These are phyloP conservation scores for Nomada fabriciana DNA, from an alignment of 2,888 invertebrate genomes.

Conservation along the genomic window DNA sequence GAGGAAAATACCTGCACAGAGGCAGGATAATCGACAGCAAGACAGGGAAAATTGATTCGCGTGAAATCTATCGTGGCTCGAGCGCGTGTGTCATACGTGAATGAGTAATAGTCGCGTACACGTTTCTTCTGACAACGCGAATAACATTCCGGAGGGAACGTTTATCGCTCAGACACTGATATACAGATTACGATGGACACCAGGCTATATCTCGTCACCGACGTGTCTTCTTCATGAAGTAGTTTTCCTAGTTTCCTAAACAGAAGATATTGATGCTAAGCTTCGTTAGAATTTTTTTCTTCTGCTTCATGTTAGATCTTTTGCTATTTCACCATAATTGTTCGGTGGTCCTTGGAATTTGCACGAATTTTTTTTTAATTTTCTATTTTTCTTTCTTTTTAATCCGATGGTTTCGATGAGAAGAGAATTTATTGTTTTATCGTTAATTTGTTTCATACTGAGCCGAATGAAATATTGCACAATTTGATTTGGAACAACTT, in stretches of 20 bases:
- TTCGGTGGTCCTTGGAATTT: too few species aligned
- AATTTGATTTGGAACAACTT: background rate
- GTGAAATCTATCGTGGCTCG: conserved; percentile 31
- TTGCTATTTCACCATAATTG: too few species aligned
- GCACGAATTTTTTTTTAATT: too few species aligned
- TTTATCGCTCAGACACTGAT: conserved; percentile 62
- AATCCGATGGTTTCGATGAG: too few species aligned
- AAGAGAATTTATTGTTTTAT: background rate
- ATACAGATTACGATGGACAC: conserved; percentile 53
- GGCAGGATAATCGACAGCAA: conserved; percentile 12
- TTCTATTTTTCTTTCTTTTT: too few species aligned
- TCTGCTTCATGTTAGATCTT: too few species aligned
- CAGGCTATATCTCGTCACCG: conserved; percentile 35
- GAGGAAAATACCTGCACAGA: conserved; percentile 49
- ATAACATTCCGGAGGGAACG: conserved; percentile 50
- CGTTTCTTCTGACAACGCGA: conserved; percentile 46
- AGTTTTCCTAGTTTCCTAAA: background rate
- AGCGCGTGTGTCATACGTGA: conserved; percentile 59
- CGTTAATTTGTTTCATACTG: background rate
- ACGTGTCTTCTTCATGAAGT: background rate
- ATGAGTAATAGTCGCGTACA: conserved; percentile 61
- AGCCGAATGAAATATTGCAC: background rate
- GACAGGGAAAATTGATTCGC: conserved; percentile 44
- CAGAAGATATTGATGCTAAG: too few species aligned
- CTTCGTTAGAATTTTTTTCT: too few species aligned